These are phyloP conservation scores for Helicoverpa armigera DNA, from an alignment of 1,140 invertebrate genomes.

Conservation along the genomic window DNA sequence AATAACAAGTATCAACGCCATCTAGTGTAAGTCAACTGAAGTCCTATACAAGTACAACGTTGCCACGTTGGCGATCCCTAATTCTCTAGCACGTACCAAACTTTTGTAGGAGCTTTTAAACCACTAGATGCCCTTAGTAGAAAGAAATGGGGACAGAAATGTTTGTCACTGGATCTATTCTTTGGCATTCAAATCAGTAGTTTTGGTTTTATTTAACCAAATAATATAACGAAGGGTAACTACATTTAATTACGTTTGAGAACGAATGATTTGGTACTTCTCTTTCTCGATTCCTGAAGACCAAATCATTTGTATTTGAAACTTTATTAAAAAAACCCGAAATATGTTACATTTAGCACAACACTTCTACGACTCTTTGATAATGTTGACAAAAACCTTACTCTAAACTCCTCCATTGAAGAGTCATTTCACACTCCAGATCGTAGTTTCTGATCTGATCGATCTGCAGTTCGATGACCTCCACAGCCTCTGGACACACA, in stretches of 20 bases:
- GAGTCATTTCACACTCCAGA: slow-evolving; percentile 67
- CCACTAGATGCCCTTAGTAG: not conserved
- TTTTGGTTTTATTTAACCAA: no score
- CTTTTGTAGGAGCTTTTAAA: not conserved
- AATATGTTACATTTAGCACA: no score
- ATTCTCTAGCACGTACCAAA: not conserved
- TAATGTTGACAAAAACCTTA: slow-evolving; percentile 11
- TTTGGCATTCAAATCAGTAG: no score
- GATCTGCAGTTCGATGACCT: slow-evolving; percentile 65
- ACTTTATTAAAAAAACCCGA: no score
- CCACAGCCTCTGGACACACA: slow-evolving; percentile 65
- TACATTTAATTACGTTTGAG: no score
- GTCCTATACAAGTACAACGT: not conserved
- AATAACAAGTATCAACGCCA: not conserved
- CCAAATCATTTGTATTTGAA: no score
- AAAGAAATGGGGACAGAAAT: not conserved
- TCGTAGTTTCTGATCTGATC: slow-evolving; percentile 70
- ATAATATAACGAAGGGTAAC: no score
- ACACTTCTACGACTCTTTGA: no score
- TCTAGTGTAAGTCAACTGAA: not conserved
- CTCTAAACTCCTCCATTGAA: slow-evolving; percentile 73
- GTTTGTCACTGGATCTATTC: no score
- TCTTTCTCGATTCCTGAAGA: no score
- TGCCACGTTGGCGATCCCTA: not conserved
- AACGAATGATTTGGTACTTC: no score